Evolutionary conservation across 2,797 vertebrate genomes (phyloP).

Genomic region (Cossypha heuglini): DNA sequence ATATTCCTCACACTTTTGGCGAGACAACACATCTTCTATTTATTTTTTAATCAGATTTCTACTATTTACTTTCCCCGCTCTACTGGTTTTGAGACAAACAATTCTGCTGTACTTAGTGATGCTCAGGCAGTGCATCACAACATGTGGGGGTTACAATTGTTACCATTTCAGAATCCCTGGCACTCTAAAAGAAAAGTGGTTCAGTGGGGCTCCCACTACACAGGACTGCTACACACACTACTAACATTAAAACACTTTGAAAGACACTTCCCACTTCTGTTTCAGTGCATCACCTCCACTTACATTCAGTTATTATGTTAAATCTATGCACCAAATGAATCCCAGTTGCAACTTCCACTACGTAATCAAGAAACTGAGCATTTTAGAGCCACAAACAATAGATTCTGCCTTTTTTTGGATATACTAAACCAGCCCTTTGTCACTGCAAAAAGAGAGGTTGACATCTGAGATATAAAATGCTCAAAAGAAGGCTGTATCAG

Average conservation of each 20-base stretch:
- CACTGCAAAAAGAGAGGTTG: conserved; percentile 24
- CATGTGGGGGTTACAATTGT: background rate
- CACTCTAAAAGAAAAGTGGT: background rate
- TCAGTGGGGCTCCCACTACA: background rate
- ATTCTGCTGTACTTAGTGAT: background rate
- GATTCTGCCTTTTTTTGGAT: background rate
- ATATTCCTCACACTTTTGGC: background rate
- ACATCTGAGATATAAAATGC: conserved; percentile 48
- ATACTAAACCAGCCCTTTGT: conserved; percentile 16
- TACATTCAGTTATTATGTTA: background rate
- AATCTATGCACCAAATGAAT: background rate
- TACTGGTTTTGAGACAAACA: background rate
- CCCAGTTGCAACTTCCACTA: background rate
- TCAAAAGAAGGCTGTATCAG: conserved; percentile 58
- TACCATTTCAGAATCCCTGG: background rate
- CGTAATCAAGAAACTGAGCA: conserved; percentile 14
- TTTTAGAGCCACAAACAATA: conserved; percentile 3
- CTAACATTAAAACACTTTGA: background rate
- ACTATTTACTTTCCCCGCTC: background rate
- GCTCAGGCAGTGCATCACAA: background rate
- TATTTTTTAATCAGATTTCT: background rate
- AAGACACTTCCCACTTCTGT: background rate
- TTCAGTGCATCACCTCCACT: background rate
- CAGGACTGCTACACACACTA: background rate
- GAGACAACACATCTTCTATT: background rate